Percentiles rank a stretch among this genome's conserved stretches.
These are phyloP conservation scores for Kryptolebias ocellatus DNA, from an alignment of 2,797 vertebrate species.

Conservation along the genomic window DNA sequence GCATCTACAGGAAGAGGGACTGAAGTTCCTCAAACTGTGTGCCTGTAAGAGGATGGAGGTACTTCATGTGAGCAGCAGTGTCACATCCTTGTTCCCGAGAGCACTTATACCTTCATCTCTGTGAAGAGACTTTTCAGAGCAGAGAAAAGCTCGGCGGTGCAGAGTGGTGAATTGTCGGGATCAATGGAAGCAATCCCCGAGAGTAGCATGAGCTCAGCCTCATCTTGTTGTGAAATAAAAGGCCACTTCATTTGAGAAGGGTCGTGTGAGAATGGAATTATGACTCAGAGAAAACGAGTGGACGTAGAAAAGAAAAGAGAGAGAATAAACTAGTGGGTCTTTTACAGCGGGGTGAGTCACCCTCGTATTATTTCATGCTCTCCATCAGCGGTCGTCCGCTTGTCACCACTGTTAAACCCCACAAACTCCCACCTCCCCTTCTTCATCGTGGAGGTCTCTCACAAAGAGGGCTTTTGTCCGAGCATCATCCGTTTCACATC, in stretches of 20 bases:
- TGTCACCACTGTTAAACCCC: constrained; percentile 54
- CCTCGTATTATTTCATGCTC: constrained; percentile 66
- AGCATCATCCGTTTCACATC: constrained; percentile 64
- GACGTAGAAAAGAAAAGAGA: constrained; percentile 33
- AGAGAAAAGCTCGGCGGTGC: constrained; percentile 25
- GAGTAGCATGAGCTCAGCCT: constrained; percentile 56
- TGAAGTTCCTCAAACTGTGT: constrained; percentile 8
- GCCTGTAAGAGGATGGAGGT: constrained; percentile 1
- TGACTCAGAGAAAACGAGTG: constrained; percentile 65
- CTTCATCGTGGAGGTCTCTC: constrained; percentile 59
- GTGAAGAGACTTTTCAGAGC: constrained; percentile 43
- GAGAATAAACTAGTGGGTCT: constrained; percentile 55
- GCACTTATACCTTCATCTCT: constrained; percentile 53
- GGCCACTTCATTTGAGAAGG: constrained; percentile 64
- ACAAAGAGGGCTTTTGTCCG: constrained; percentile 79
- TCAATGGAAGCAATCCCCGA: constrained; percentile 63
- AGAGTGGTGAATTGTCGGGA: constrained; percentile 42
- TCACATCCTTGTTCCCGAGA: constrained; percentile 33
- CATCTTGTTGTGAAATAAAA: constrained; percentile 66
- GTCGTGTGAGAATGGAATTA: constrained; percentile 65
- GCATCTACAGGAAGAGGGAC: constrained; percentile 14
- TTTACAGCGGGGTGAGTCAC: constrained; percentile 66
- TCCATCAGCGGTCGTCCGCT: constrained; percentile 56
- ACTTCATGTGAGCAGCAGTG: constrained; percentile 32
- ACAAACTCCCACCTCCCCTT: constrained; percentile 26